These are phyloP conservation scores for Ailurus styani DNA, from an alignment of 2,113 vertebrate species.

Conservation along the genomic window DNA sequence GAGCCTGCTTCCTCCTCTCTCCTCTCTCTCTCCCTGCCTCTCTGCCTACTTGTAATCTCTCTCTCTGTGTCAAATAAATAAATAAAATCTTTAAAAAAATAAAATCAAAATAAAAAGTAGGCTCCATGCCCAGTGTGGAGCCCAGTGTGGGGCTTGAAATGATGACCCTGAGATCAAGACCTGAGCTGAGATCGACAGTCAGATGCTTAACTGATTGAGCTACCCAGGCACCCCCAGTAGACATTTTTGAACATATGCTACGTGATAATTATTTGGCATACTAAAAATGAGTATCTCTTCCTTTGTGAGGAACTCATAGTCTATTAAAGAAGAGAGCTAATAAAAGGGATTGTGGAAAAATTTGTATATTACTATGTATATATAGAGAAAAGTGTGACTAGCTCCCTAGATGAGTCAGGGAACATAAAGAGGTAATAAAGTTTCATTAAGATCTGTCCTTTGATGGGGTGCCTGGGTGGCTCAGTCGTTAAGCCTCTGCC, in stretches of 20 bases:
- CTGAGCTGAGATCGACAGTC: not conserved
- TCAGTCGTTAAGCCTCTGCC: too few relatives aligned
- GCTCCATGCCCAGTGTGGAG: not conserved
- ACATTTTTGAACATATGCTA: not conserved
- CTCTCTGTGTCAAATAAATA: too few relatives aligned
- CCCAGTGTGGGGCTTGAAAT: not conserved
- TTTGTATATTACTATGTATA: not conserved
- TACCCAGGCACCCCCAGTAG: not conserved
- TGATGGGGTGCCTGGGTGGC: too few relatives aligned
- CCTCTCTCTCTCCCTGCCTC: too few relatives aligned
- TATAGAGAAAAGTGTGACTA: not conserved
- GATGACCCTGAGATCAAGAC: not conserved
- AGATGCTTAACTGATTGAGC: not conserved
- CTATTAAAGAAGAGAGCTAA: not conserved
- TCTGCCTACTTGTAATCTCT: too few relatives aligned
- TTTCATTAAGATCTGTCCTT: not conserved
- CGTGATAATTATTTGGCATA: not conserved
- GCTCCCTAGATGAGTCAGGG: not conserved
- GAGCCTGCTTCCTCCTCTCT: too few relatives aligned
- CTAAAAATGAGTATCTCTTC: not conserved
- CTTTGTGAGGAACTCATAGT: not conserved
- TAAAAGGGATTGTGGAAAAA: not conserved
- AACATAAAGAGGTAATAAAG: not conserved
- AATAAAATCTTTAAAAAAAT: too few relatives aligned
- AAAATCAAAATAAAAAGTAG: too few relatives aligned